Evolutionary conservation across 2,888 invertebrate genomes (phyloP), one percentile per base, ranked within the genome.

Genomic region (Noctuana brunneofusca): DNA sequence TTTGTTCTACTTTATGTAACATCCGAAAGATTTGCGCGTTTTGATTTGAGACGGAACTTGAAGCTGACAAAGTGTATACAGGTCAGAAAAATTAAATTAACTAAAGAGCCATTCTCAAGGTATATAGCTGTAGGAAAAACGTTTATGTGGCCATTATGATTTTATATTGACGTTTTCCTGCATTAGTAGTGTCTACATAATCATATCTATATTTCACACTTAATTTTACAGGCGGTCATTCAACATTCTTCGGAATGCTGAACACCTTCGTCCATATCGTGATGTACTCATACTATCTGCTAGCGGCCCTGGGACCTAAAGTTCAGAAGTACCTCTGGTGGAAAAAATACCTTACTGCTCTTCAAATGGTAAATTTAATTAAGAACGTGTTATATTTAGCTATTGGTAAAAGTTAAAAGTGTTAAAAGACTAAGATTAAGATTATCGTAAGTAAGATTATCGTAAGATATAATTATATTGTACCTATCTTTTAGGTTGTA

Each of bases 191-290:
- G 12, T 12, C 12, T 32, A 12, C 2, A 12, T 32, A 32, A 32
- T 32, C 8, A 27, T 27, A 24, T 0, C 1, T 46, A 12, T 49
- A 24, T 52, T 58, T 55, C 67, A 12, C 12, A 32, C 32, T 32
- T 32, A 11, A 32, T 12, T 71, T 58, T 67, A 79, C 75, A 94
- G 97, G 97, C 71, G 98, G 98, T 22, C 98, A 98, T 86, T 96
- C 96, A 20, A 96, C 97, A 2, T 98, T 98, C 93, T 98, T 98
- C 81, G 97, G 98, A 1, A 93, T 97, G 86, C 89, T 98, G 66
- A 98, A 98, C 89, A 97, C 97, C 0, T 98, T 98, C 81, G 98
- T 98, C 3, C 98, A 98, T 87, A 96, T 98, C 70, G 90, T 98
- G 64, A 98, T 98, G 98, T 98, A 98, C 89, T 93, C 95, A 0